phyloP scores from a whole-genome alignment of 2,113 vertebrate species.

The Bubo scandiacus region DNA sequence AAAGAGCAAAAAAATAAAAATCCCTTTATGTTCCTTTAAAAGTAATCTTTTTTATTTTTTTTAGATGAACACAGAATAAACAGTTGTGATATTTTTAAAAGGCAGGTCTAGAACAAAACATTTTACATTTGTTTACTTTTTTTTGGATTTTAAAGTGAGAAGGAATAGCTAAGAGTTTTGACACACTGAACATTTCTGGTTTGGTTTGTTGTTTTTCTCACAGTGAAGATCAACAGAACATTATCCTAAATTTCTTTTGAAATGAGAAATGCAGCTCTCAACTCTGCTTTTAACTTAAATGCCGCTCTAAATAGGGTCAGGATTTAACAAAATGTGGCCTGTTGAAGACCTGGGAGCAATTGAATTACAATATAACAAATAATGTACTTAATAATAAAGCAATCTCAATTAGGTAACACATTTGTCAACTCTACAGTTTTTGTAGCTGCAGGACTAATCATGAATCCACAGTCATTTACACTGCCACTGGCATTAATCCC shows the following conservation, averaged over 20 bases:
- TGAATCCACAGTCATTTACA: not conserved
- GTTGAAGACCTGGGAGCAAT: not conserved
- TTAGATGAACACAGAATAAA: not conserved
- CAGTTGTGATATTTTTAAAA: not conserved
- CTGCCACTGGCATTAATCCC: not conserved
- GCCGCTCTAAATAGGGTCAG: not conserved
- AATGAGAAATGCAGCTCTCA: not conserved
- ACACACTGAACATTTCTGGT: not conserved
- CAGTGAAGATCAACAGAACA: not conserved
- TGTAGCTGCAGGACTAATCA: not conserved
- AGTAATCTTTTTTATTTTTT: accelerated
- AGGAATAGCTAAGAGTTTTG: not conserved
- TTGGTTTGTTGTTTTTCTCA: not conserved
- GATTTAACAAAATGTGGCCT: not conserved
- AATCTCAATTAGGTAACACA: not conserved
- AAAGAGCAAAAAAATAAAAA: not conserved
- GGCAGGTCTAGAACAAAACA: not conserved
- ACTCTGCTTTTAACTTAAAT: not conserved
- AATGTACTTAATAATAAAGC: not conserved
- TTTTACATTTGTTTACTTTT: accelerated
- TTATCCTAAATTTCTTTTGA: not conserved
- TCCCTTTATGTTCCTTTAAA: not conserved
- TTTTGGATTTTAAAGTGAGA: not conserved
- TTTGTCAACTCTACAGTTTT: not conserved
- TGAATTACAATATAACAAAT: not conserved